Evolutionary conservation across 2,888 invertebrate species (phyloP), one percentile per base, ranked within the genome.

Genomic region (Mesorhabditis belari): DNA sequence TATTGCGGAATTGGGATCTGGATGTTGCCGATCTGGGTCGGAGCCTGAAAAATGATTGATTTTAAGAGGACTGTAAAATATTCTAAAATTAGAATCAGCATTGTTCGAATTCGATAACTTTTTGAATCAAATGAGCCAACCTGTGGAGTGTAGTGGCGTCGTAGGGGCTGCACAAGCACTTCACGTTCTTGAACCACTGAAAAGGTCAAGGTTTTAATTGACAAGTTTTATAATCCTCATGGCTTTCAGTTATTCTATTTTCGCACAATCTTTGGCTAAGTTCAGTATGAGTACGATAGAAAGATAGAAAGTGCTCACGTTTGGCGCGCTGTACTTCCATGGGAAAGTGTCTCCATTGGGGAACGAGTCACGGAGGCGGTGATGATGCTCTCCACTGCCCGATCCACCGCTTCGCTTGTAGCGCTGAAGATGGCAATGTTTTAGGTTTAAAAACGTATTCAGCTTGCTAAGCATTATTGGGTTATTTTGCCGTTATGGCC

Each of bases 121-220:
- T n/a, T n/a, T n/a, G n/a, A n/a, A n/a, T 35, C n/a, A 1, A 35
- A 35, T 17, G n/a, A 9, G 54, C 49, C 12, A 59, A 55, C 23
- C 24, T 52, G 26, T 58, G 29, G 17, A 17, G 17, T 23, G 63
- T 4, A 60, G 60, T 25, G 56, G 52, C n/a, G 55, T 51, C 61
- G 63, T 65, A 49, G 71, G 71, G 21, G 57, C 71, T 69, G 69
- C 71, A 71, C 53, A 71, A 65, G 60, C 71, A 71, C 63, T 69
- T 69, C 25, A 69, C 62, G 35, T 71, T 69, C 54, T 62, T 60
- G 49, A 63, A 26, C 24, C 60, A 65, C 5, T 58, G 57, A 24
- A 58, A 35, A 17, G 67, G 65, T 3, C 25, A 57, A 35, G 6
- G 17, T 35, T 60, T 53, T 3, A 62, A 61, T 5, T 63, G 62